Percentiles rank a stretch among this genome's conserved stretches.
phyloP scores from a whole-genome alignment of 2,797 vertebrate genomes.

The Periophthalmus magnuspinnatus region DNA sequence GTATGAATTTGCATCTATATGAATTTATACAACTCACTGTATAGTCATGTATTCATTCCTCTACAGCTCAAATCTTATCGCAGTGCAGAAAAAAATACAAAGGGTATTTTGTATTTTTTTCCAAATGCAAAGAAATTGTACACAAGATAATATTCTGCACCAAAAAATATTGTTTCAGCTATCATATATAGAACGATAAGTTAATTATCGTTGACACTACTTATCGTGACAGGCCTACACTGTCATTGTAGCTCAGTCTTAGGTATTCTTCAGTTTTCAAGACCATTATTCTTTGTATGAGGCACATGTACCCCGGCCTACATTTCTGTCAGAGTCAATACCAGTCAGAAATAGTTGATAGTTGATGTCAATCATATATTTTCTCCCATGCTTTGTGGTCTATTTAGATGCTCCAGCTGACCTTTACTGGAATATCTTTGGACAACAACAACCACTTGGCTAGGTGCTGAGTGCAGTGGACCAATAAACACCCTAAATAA shows the following conservation, averaged over 20 bases:
- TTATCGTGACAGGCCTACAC: too few species aligned
- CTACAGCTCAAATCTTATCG: too few species aligned
- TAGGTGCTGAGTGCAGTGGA: neutral
- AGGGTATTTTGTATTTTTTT: too few species aligned
- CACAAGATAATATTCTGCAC: too few species aligned
- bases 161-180: too few species aligned
- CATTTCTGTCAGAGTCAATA: neutral
- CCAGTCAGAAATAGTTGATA: neutral
- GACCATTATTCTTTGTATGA: neutral
- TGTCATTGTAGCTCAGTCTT: neutral
- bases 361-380: neutral
- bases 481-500: constrained; percentile 2
- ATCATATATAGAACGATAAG: too few species aligned
- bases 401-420: constrained; percentile 1
- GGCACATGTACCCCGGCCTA: neutral
- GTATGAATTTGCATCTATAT: too few species aligned
- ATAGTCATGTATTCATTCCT: too few species aligned
- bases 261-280: neutral
- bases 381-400: neutral
- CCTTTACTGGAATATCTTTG: constrained; percentile 4
- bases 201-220: too few species aligned
- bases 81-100: too few species aligned
- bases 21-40: too few species aligned
- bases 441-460: neutral
- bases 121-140: too few species aligned